Evolutionary conservation across 2,888 invertebrate species (phyloP).

Genomic region (Drosophila robusta): DNA sequence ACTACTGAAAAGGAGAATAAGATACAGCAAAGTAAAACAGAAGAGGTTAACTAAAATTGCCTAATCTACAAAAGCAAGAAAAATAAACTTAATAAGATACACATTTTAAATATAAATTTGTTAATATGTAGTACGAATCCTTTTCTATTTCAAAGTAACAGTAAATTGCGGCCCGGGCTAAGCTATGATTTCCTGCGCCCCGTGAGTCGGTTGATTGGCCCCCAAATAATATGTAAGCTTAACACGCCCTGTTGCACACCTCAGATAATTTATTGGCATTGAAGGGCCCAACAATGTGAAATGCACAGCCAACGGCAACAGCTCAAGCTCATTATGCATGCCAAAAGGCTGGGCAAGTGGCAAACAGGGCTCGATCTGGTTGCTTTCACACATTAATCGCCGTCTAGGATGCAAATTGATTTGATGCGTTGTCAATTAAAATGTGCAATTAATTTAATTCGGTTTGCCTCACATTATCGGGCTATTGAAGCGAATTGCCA

Average conservation of each 20-base stretch:
- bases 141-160: neutral
- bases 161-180: neutral
- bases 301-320: slow-evolving; percentile 21
- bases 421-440: slow-evolving; percentile 81
- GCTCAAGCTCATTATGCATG: slow-evolving; percentile 56
- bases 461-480: slow-evolving; percentile 69
- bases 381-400: slow-evolving; percentile 70
- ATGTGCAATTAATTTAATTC: slow-evolving; percentile 81
- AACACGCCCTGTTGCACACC: slow-evolving; percentile 44
- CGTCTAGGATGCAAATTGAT: slow-evolving; percentile 73
- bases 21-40: too few relatives aligned
- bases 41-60: too few relatives aligned
- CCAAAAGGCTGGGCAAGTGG: slow-evolving; percentile 31
- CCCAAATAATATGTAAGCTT: slow-evolving; percentile 38
- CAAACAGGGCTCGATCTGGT: slow-evolving; percentile 18
- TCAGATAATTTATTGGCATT: slow-evolving; percentile 62
- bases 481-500: slow-evolving; percentile 34
- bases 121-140: too few relatives aligned
- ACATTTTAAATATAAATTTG: too few relatives aligned
- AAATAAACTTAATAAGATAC: too few relatives aligned
- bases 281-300: slow-evolving; percentile 30
- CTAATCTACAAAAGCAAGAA: too few relatives aligned
- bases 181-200: slow-evolving; percentile 13
- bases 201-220: neutral
- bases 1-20: too few relatives aligned